phyloP scores from a whole-genome alignment of 2,113 vertebrate genomes.

The Phalacrocorax aristotelis region DNA sequence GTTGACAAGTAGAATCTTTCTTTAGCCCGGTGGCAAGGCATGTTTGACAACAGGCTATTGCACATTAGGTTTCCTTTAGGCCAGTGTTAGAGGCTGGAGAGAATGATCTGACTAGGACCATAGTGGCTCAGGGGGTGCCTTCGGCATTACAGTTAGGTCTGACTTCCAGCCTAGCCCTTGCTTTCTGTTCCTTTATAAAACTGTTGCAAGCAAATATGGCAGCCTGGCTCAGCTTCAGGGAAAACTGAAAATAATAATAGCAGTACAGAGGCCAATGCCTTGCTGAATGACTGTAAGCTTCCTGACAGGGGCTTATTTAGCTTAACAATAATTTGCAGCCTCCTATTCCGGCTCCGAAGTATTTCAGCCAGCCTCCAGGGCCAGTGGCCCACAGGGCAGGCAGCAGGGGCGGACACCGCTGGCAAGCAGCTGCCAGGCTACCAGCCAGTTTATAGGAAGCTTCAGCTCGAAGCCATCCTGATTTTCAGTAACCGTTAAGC shows the following conservation, averaged over 20 bases:
- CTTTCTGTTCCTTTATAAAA: neutral
- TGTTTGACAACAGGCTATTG: neutral
- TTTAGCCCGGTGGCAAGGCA: neutral
- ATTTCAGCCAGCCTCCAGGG: neutral
- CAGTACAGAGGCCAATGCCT: neutral
- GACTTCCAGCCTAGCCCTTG: neutral
- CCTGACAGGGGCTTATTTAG: neutral
- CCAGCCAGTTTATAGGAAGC: neutral
- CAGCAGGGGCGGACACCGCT: neutral
- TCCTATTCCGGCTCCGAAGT: neutral
- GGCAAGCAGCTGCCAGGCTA: accelerated
- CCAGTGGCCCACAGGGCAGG: neutral
- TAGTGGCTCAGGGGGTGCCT: neutral
- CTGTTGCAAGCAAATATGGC: neutral
- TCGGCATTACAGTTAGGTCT: neutral
- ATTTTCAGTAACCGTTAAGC: neutral
- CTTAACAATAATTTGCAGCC: neutral
- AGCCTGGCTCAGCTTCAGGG: neutral
- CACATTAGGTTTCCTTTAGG: neutral
- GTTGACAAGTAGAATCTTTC: neutral
- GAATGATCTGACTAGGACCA: neutral
- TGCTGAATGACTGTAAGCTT: neutral
- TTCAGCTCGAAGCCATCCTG: neutral
- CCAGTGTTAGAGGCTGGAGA: neutral
- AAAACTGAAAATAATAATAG: neutral